Evolutionary conservation across 2,888 invertebrate genomes (phyloP).

Genomic region (Boloria euphrosyne): DNA sequence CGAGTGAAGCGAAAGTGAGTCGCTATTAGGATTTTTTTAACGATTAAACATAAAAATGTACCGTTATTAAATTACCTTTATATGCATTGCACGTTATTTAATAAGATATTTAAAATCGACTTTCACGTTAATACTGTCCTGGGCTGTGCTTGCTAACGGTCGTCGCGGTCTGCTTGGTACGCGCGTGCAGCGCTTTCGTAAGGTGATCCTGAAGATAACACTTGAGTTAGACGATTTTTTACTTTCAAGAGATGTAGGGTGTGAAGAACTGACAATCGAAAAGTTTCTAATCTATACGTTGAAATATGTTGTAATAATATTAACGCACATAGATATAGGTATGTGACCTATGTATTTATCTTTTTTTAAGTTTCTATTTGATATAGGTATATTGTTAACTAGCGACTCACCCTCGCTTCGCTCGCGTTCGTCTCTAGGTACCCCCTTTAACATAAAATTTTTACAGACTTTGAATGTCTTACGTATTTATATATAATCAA

Average conservation of each 20-base stretch:
- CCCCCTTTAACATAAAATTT: no score
- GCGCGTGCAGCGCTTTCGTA: slow-evolving; percentile 65
- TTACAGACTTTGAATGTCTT: no score
- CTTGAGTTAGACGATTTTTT: slow-evolving; percentile 22
- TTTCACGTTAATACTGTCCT: slow-evolving; percentile 33
- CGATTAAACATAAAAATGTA: no score
- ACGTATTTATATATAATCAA: no score
- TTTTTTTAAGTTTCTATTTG: no score
- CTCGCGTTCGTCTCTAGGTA: no score
- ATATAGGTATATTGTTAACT: no score
- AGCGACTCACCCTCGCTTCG: no score
- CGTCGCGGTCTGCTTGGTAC: slow-evolving; percentile 65
- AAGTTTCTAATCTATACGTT: neutral
- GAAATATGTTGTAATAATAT: neutral
- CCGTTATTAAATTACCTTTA: no score
- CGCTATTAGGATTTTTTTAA: no score
- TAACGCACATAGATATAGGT: neutral
- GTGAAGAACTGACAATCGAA: slow-evolving; percentile 3
- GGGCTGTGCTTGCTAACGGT: slow-evolving; percentile 50
- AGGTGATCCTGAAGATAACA: slow-evolving; percentile 71
- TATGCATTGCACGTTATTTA: neutral
- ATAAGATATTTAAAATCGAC: slow-evolving; percentile 19
- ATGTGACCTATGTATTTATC: no score
- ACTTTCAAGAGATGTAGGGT: slow-evolving; percentile 18
- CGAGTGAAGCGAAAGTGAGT: no score